Conservation (phyloP, 2,797 vertebrate species). For the Oreonectes daqikongensis region DNA sequence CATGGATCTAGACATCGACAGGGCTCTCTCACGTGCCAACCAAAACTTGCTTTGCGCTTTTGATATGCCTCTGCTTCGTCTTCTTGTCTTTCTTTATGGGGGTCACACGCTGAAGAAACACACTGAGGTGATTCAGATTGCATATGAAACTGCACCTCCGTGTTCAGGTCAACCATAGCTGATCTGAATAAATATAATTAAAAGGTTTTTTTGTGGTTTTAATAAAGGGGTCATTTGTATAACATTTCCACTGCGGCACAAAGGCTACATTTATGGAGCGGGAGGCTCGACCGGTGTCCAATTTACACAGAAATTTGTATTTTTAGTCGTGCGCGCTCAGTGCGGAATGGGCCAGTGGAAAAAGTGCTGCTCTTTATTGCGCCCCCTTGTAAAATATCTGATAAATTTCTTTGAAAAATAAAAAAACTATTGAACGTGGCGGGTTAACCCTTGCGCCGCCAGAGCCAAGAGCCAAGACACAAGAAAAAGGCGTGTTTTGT, state of each 20-base stretch:
- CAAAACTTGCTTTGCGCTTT: slow-evolving; percentile 55
- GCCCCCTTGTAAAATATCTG: slow-evolving; percentile 83
- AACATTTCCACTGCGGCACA: slow-evolving; percentile 95
- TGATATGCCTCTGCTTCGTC: slow-evolving; percentile 49
- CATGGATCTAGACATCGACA: slow-evolving; percentile 39
- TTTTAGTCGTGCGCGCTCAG: slow-evolving; percentile 86
- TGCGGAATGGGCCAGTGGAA: slow-evolving; percentile 82
- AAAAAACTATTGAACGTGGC: slow-evolving; percentile 74
- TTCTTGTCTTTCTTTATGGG: slow-evolving; percentile 31
- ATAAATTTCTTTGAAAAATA: slow-evolving; percentile 83
- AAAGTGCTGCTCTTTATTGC: slow-evolving; percentile 80
- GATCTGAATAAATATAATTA: slow-evolving; percentile 98
- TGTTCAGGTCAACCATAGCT: slow-evolving; percentile 75
- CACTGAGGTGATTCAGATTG: slow-evolving; percentile 47
- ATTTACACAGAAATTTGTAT: slow-evolving; percentile 94
- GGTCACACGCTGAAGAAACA: slow-evolving; percentile 46
- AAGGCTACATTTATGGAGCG: slow-evolving; percentile 95
- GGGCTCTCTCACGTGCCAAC: slow-evolving; percentile 39
- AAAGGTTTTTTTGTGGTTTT: slow-evolving; percentile 95
- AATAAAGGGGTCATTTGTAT: slow-evolving; percentile 99
- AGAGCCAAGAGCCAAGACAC: neutral
- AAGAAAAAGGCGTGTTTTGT: slow-evolving; percentile 44
- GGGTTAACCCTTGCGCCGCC: slow-evolving; percentile 56
- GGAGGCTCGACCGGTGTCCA: slow-evolving; percentile 85
- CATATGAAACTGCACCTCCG: slow-evolving; percentile 44